phyloP scores from a whole-genome alignment of 1,140 invertebrate species.

The Drosophila persimilis region DNA sequence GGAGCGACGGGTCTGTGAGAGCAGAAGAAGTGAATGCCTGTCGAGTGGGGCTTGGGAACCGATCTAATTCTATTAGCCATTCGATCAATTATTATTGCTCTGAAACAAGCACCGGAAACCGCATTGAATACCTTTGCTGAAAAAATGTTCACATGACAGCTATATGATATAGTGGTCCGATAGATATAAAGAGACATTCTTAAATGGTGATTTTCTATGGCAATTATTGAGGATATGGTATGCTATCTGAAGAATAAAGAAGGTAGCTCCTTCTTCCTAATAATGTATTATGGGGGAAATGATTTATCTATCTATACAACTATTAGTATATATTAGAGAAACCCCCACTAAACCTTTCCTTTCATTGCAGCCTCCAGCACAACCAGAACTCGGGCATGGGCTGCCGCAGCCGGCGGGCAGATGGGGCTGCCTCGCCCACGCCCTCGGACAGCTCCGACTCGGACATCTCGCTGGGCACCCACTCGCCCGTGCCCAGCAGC shows the following conservation, averaged over 20 bases:
- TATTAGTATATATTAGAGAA: no score
- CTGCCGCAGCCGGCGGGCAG: constrained; percentile 73
- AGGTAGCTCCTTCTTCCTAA: no score
- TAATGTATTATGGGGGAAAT: no score
- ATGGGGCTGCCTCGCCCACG: constrained; percentile 76
- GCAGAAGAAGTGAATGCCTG: constrained; percentile 1
- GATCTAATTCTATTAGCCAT: constrained; percentile 11
- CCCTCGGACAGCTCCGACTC: constrained; percentile 84
- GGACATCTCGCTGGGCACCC: constrained; percentile 84
- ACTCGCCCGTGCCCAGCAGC: constrained; percentile 84
- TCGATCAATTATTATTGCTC: constrained; percentile 15
- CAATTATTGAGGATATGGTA: no score
- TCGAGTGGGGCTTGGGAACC: neutral
- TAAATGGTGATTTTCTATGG: no score
- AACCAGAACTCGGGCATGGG: constrained; percentile 77
- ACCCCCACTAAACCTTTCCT: neutral
- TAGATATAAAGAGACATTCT: no score
- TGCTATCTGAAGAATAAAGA: no score
- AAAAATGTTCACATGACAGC: no score
- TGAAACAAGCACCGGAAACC: no score
- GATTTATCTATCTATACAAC: no score
- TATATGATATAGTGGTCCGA: no score
- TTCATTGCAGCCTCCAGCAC: constrained; percentile 75
- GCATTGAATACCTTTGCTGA: neutral
- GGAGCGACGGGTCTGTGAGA: neutral